Evolutionary conservation across 53 echinoderm and acorn worm species (phyloP), one percentile per base, ranked within the genome.

Genomic region (Astropecten irregularis): DNA sequence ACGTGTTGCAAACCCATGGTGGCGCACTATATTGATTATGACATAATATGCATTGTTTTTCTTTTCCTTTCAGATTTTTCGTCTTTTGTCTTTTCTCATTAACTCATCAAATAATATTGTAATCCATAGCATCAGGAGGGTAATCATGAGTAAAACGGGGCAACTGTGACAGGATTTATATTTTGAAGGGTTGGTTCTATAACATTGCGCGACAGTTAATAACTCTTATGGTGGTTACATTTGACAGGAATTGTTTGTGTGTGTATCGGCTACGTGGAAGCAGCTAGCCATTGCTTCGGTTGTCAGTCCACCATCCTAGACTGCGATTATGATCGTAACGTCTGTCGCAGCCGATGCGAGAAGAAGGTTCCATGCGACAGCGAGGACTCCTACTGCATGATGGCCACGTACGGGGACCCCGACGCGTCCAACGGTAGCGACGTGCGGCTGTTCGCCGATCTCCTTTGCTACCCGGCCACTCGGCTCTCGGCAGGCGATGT

Each of bases 281-380:
- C 42, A 10, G 79, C 79, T 8, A 53, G 66, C 13, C 42, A 85
- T 34, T 85, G 86, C 54, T 85, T 63, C 66, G 48, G 29, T 38
- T 85, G 86, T 58, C 31, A 74, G 1, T 22, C 64, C 4, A 76
- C 86, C 19, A 52, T 66, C 15, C 26, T 85, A 52, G 86, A 85
- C 53, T 85, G 86, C 54, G 66, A 85, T 66, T 40, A 46, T 27
- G 76, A 74, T 20, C 39, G 29, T 4, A 65, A 30, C 9, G 32
- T 85, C 64, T 85, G 86, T 31, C 74, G 64, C 33, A 85, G 86
- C 66, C 74, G 54, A 15, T 85, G 86, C 54, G 66, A 85, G 23
- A 66, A 40, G 52, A 85, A 85, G 37, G n/a, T 53, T 1, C 50
- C 57, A 1, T 85, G 86, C 21, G 22, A 66, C 15, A 15, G 25